Evolutionary conservation across 2,797 vertebrate genomes (phyloP).

Genomic region (Liparis tanakae): DNA sequence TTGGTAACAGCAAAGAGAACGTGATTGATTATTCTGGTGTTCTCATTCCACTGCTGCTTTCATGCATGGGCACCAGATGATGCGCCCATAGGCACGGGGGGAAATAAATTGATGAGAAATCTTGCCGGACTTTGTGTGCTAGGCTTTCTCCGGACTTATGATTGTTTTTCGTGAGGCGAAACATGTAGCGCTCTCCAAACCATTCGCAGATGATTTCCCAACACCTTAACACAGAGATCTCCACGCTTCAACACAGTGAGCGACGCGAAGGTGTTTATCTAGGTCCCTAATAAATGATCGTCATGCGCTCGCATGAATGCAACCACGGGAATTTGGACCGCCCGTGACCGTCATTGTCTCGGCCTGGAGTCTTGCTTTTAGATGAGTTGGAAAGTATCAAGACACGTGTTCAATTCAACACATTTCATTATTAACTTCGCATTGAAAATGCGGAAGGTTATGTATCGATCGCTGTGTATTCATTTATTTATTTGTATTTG

Average conservation of each 20-base stretch:
- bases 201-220: background rate
- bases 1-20: constrained; percentile 21
- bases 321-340: background rate
- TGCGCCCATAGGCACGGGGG: background rate
- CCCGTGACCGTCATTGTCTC: background rate
- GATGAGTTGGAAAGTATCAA: background rate
- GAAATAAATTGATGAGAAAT: background rate
- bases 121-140: background rate
- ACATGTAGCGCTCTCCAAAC: background rate
- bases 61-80: background rate
- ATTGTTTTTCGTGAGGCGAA: background rate
- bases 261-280: constrained; percentile 54
- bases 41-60: background rate
- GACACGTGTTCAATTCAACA: background rate
- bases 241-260: constrained; percentile 12
- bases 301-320: background rate
- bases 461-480: too few species aligned
- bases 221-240: constrained; percentile 3
- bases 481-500: too few species aligned
- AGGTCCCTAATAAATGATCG: constrained; percentile 36
- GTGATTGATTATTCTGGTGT: constrained; percentile 40
- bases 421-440: background rate
- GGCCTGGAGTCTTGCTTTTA: background rate
- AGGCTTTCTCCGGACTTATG: background rate
- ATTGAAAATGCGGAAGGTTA: too few species aligned